Evolutionary conservation across 2,888 invertebrate species (phyloP), one percentile per base, ranked within the genome.

Genomic region (Pocota personata): DNA sequence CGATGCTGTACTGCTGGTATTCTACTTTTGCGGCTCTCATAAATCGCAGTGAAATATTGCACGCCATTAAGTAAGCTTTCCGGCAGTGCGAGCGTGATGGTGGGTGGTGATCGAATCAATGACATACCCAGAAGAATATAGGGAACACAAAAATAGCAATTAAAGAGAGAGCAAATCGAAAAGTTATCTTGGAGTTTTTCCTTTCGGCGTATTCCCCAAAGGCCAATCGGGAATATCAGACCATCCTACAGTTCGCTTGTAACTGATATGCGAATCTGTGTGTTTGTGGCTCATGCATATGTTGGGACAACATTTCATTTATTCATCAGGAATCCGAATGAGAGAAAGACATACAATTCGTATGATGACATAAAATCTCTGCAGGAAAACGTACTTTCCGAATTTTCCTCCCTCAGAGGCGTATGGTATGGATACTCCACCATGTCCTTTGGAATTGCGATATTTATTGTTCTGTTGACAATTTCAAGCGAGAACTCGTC

Each of bases 11-110:
- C 14, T 30, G 7, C 12, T 50, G 40, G 80, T 10, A 50, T 60
- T 50, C 27, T 55, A 21, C 64, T 64, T 46, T 32, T 71, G 57
- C 64, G 55, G 64, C 43, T 21, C 71, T 77, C 82, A 58, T 82
- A 82, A 82, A 82, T 82, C 69, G 46, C 32, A 27, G 57, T 82
- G 58, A 82, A 82, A 71, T 82, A 82, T 66, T 71, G 66, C 43
- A 30, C 16, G 50, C 77, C 64, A 77, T 82, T 58, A 66, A 76
- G 71, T 35, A 52, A 71, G 32, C 64, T 10, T 57, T 43, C 5
- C 43, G 30, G 27, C 40, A 24, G 58, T 48, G 35, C 12, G 32
- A 62, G 14, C 12, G 3, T 6, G 8, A 2, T 12, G 24, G 30
- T 37, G 78, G 40, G 57, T 55, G 40, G 32, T 27, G n/a, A 7